Conservation (phyloP, 1,140 invertebrate species). For the Cheumatopsyche charites region DNA sequence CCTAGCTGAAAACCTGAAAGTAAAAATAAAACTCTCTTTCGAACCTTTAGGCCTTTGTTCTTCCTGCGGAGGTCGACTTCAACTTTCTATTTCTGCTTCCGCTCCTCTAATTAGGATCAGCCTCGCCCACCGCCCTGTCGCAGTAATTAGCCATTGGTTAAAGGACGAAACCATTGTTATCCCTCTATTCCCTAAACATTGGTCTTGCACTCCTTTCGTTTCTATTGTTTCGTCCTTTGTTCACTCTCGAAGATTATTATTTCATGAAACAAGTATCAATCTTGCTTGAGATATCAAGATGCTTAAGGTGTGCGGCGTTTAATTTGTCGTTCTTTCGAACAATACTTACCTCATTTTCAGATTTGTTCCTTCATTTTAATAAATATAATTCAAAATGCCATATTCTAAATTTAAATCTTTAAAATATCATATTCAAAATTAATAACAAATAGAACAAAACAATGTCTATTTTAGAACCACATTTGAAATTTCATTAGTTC, state of each 20-base stretch:
- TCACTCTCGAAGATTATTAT: not conserved
- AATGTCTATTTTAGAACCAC: too few species aligned
- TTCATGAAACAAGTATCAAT: not conserved
- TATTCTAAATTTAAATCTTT: too few species aligned
- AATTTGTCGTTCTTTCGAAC: too few species aligned
- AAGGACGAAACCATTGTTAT: slow-evolving; percentile 44
- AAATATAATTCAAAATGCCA: too few species aligned
- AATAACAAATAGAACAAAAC: too few species aligned
- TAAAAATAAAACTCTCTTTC: slow-evolving; percentile 32
- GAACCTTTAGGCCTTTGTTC: slow-evolving; percentile 38
- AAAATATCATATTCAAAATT: too few species aligned
- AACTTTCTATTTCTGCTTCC: slow-evolving; percentile 44
- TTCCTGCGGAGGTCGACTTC: slow-evolving; percentile 26
- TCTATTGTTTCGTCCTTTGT: not conserved
- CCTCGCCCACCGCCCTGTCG: slow-evolving; percentile 14
- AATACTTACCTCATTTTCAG: too few species aligned
- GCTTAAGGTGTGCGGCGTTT: too few species aligned
- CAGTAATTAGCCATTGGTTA: slow-evolving; percentile 45
- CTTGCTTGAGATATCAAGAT: not conserved
- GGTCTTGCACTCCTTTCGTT: not conserved
- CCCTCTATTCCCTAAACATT: slow-evolving; percentile 30
- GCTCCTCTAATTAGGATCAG: slow-evolving; percentile 41
- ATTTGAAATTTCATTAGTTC: too few species aligned
- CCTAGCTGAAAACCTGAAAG: not conserved
- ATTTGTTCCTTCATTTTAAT: too few species aligned